Evolutionary conservation across 2,797 vertebrate genomes (phyloP), one percentile per base, ranked within the genome.

Genomic region (Xiphorhynchus erythropygius): DNA sequence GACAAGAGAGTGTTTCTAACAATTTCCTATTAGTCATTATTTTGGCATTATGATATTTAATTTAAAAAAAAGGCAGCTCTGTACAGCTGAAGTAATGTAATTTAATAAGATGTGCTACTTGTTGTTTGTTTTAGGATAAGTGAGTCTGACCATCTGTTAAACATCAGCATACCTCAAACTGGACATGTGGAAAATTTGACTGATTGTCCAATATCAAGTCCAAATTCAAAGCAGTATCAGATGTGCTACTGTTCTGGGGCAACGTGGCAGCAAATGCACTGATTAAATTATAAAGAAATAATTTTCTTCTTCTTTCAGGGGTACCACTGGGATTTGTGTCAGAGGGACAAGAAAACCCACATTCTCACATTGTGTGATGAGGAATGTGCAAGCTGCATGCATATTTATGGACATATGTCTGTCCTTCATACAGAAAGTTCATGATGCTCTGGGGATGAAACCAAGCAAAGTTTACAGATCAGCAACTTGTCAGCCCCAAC

Each of bases 401-500:
- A 10, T 88, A 49, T 59, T 90, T 89, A 63, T 52, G 59, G 82
- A 39, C 7, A 1, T 41, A 30, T 0, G 16, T 74, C 59, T 76
- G 39, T 80, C 85, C 74, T 70, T 90, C 80, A 57, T 16, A 65
- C 49, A 88, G 37, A 91, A 93, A 91, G 67, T 80, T 95, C 91
- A 71, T 62, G 35, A 80, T 84, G 49, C 93, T 93, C 87, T 89
- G 52, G 87, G 83, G 87, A 87, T 90, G 83, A 92, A 97, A 95
- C 49, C 70, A 90, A 89, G 84, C 74, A 95, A 93, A 89, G 88
- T 95, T 91, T 94, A 90, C 94, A 91, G 85, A 93, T 96, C 96
- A 95, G 84, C 88, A 92, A 65, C 89, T 93, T 87, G 78, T 95
- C 96, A 95, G 73, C 22, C 65, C 62, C 79, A 93, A 73, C 46